phyloP scores from a whole-genome alignment of 2,113 vertebrate species.

The Cheilinus undulatus region DNA sequence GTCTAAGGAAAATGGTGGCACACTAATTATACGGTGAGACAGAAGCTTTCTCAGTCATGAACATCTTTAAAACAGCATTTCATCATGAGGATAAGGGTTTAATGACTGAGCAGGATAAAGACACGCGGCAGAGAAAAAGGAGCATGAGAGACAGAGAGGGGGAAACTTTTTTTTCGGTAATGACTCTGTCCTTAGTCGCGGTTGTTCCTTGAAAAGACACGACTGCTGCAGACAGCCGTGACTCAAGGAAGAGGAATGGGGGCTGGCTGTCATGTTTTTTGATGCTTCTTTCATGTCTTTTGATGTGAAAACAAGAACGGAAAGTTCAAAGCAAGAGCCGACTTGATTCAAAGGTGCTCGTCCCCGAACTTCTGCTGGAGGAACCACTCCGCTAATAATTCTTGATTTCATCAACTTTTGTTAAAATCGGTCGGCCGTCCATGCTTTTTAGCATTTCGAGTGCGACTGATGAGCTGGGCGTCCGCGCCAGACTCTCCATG shows the following conservation, averaged over 20 bases:
- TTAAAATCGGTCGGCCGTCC: slow-evolving; percentile 48
- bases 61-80: slow-evolving; percentile 73
- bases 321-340: slow-evolving; percentile 70
- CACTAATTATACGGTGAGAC: slow-evolving; percentile 68
- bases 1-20: slow-evolving; percentile 49
- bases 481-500: slow-evolving; percentile 58
- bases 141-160: slow-evolving; percentile 53
- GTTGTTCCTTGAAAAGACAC: slow-evolving; percentile 74
- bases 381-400: slow-evolving; percentile 57
- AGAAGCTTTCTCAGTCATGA: slow-evolving; percentile 53
- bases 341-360: slow-evolving; percentile 68
- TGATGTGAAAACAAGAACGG: slow-evolving; percentile 77
- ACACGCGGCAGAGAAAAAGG: slow-evolving; percentile 32
- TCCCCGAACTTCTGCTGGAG: slow-evolving; percentile 60
- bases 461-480: slow-evolving; percentile 60
- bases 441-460: slow-evolving; percentile 66
- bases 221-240: slow-evolving; percentile 65
- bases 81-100: slow-evolving; percentile 72
- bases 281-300: slow-evolving; percentile 76
- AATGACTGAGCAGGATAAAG: slow-evolving; percentile 72
- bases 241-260: slow-evolving; percentile 64
- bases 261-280: slow-evolving; percentile 69
- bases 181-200: slow-evolving; percentile 59
- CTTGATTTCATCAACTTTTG: slow-evolving; percentile 68
- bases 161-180: slow-evolving; percentile 77